Conservation (phyloP, 2,888 invertebrate species). For the Pollenia amentaria region DNA sequence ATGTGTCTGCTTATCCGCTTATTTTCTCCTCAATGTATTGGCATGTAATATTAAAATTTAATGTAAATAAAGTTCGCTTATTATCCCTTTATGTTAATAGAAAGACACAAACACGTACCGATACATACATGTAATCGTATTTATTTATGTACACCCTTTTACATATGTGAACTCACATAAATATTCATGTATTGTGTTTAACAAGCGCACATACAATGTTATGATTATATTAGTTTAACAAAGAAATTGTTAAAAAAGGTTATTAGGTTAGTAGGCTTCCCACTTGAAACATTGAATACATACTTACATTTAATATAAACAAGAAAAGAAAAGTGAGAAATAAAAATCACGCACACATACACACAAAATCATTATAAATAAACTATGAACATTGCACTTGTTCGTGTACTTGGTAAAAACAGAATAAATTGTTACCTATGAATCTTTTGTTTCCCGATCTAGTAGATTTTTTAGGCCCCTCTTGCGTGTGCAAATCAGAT, state of each 20-base stretch:
- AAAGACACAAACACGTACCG: neutral
- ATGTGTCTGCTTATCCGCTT: neutral
- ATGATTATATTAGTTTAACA: slow-evolving; percentile 52
- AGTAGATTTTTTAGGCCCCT: neutral
- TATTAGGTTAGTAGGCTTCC: slow-evolving; percentile 66
- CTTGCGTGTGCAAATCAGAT: slow-evolving; percentile 31
- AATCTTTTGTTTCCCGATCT: neutral
- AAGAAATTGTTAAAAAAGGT: slow-evolving; percentile 56
- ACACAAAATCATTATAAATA: slow-evolving; percentile 10
- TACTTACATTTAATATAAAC: neutral
- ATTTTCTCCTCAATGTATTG: neutral
- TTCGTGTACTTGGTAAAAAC: neutral
- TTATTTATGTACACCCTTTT: neutral
- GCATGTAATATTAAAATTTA: slow-evolving; percentile 45
- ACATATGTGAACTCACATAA: slow-evolving; percentile 11
- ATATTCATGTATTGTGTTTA: slow-evolving; percentile 48
- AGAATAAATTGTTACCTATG: neutral
- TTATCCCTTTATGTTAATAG: slow-evolving; percentile 1
- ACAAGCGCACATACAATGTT: neutral
- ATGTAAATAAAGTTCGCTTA: slow-evolving; percentile 48
- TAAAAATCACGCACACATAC: neutral
- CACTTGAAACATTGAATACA: slow-evolving; percentile 50
- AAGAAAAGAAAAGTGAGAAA: slow-evolving; percentile 13
- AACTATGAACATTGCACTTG: slow-evolving; percentile 3
- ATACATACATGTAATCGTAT: too few relatives aligned